Evolutionary conservation across 2,797 vertebrate species (phyloP).

Genomic region (Coregonus sp.): DNA sequence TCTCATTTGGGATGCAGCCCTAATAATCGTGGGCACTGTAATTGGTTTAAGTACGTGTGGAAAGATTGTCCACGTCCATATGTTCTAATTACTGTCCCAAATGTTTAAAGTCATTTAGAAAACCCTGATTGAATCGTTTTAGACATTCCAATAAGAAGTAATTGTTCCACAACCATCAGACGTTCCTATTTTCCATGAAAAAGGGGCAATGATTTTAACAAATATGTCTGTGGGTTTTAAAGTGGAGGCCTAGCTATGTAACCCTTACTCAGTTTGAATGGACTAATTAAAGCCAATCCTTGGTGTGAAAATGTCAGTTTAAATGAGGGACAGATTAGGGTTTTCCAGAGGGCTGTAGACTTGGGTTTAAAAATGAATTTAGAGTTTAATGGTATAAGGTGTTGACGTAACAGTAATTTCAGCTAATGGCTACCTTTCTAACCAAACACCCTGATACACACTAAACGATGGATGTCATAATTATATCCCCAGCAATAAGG

Average conservation of each 20-base stretch:
- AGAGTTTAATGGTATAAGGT: conserved; percentile 63
- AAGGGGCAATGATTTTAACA: conserved; percentile 60
- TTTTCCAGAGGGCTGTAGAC: conserved; percentile 25
- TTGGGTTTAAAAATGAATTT: conserved; percentile 62
- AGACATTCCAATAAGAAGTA: conserved; percentile 61
- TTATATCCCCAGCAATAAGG: conserved; percentile 29
- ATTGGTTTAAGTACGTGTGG: conserved; percentile 49
- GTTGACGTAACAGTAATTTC: conserved; percentile 64
- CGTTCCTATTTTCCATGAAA: conserved; percentile 71
- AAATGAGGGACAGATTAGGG: conserved; percentile 63
- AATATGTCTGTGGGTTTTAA: conserved; percentile 73
- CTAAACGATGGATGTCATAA: conserved; percentile 47
- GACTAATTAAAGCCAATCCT: conserved; percentile 54
- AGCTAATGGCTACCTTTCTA: conserved; percentile 59
- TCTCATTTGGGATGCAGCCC: neutral
- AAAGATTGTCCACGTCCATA: conserved; percentile 34
- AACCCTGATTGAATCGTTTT: conserved; percentile 66
- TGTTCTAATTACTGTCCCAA: conserved; percentile 53
- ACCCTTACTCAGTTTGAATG: conserved; percentile 55
- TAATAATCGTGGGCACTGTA: conserved; percentile 36
- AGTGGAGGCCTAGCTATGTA: conserved; percentile 38
- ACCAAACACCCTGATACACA: conserved; percentile 47
- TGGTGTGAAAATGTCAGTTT: conserved; percentile 68
- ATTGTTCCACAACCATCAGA: conserved; percentile 53
- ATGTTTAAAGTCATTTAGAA: conserved; percentile 57